phyloP scores from a whole-genome alignment of 2,888 invertebrate species.

The Aplocera efformata region DNA sequence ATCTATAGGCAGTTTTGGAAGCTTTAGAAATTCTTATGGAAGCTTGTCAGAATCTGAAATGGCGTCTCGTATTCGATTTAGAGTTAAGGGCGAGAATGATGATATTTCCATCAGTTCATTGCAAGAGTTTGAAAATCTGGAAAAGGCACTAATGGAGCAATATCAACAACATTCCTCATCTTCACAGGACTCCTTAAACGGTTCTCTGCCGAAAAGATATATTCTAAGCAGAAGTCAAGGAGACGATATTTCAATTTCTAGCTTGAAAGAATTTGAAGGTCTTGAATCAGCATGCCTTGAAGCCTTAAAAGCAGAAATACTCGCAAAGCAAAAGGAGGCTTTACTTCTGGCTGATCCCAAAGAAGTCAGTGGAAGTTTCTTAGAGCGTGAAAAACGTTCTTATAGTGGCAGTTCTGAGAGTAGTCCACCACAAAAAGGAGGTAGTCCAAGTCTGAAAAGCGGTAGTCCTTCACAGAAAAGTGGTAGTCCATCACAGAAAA shows the following conservation, averaged over 20 bases:
- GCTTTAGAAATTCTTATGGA: constrained; percentile 92
- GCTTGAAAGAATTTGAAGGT: constrained; percentile 95
- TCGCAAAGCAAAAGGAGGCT: constrained; percentile 92
- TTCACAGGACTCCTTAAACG: constrained; percentile 92
- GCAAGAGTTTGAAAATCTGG: constrained; percentile 96
- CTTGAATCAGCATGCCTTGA: constrained; percentile 93
- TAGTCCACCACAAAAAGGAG: constrained; percentile 78
- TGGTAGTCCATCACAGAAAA: constrained; percentile 72
- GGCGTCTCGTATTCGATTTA: constrained; percentile 89
- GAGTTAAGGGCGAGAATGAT: constrained; percentile 93
- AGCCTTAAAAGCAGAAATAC: constrained; percentile 89
- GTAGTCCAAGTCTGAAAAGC: constrained; percentile 68
- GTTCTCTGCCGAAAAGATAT: constrained; percentile 88
- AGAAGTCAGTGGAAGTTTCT: constrained; percentile 68
- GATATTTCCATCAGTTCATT: constrained; percentile 95
- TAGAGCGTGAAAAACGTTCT: constrained; percentile 74
- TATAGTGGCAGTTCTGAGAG: constrained; percentile 82
- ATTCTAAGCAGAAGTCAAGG: constrained; percentile 86
- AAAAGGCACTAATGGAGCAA: constrained; percentile 91
- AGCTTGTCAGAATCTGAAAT: constrained; percentile 96
- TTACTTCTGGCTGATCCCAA: constrained; percentile 82
- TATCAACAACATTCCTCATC: constrained; percentile 86
- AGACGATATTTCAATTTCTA: constrained; percentile 92
- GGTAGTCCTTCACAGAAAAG: constrained; percentile 73
- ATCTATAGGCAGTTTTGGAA: constrained; percentile 89